Conservation (phyloP, 2,797 vertebrate species). For the Cryptoprocta ferox region DNA sequence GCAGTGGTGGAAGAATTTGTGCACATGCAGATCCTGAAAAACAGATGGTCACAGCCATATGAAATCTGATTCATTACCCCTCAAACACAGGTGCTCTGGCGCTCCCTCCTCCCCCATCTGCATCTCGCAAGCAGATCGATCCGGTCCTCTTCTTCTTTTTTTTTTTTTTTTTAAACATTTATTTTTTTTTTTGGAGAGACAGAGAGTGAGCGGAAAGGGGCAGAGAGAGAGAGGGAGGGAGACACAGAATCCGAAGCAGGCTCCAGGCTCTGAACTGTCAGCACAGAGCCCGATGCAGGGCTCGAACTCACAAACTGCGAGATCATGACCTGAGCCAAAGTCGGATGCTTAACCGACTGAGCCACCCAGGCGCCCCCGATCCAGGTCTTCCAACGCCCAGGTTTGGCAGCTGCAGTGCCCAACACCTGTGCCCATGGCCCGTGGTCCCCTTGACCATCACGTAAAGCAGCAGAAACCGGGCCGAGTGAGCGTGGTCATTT, state of each 20-base stretch:
- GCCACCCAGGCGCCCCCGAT: background rate
- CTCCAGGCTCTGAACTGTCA: too few species aligned
- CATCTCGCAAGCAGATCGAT: background rate
- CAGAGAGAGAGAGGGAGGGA: too few species aligned
- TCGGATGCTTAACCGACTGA: too few species aligned
- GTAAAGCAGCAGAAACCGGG: background rate
- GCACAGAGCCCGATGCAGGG: too few species aligned
- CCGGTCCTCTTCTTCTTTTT: background rate
- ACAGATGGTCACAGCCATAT: constrained; percentile 49
- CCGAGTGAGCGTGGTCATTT: background rate
- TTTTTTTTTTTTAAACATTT: too few species aligned
- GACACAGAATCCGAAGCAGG: too few species aligned
- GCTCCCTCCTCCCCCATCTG: background rate
- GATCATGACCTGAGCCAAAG: too few species aligned
- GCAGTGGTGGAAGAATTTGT: constrained; percentile 98
- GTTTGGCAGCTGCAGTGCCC: background rate
- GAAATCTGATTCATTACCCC: constrained; percentile 45
- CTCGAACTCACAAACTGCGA: too few species aligned
- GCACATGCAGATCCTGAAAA: constrained; percentile 95
- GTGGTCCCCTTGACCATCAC: background rate
- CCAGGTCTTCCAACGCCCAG: background rate
- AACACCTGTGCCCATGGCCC: background rate
- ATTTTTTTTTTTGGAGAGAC: too few species aligned
- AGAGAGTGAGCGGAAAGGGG: too few species aligned
- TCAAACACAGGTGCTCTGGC: background rate